These are phyloP conservation scores for Drosophila cardini DNA, from an alignment of 1,140 invertebrate species.

Conservation along the genomic window DNA sequence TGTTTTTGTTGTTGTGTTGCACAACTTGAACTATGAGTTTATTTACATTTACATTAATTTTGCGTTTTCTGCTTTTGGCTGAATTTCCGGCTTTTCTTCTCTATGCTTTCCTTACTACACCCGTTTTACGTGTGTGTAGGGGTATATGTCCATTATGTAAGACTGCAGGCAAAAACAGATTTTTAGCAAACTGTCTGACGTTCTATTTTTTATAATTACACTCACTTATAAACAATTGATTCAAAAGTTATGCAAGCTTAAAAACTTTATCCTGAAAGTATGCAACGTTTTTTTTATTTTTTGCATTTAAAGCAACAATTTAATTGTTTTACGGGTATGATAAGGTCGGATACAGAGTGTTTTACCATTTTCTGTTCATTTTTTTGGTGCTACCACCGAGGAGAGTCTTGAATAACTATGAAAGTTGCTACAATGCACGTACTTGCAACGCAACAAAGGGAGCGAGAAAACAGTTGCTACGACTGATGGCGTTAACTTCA, in stretches of 20 bases:
- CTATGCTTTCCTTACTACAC: background rate
- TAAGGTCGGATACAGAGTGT: too few species aligned
- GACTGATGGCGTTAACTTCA: constrained; percentile 46
- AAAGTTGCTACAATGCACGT: constrained; percentile 27
- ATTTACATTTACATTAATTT: constrained; percentile 64
- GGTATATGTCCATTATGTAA: too few species aligned
- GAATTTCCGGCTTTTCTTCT: constrained; percentile 25
- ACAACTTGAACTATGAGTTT: constrained; percentile 61
- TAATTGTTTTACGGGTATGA: too few species aligned
- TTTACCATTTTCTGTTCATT: constrained; percentile 2
- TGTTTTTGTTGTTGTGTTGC: constrained; percentile 34
- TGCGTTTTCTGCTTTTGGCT: constrained; percentile 26
- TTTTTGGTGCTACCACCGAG: constrained; percentile 23
- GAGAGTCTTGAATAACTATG: constrained; percentile 54
- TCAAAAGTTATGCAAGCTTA: too few species aligned
- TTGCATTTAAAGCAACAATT: too few species aligned
- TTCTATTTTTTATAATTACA: background rate
- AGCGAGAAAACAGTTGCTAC: constrained; percentile 38
- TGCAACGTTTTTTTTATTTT: constrained; percentile 5
- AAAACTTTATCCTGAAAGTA: too few species aligned
- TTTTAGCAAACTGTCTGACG: too few species aligned
- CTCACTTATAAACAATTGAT: background rate
- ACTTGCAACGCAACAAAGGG: constrained; percentile 24
- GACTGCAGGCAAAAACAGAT: too few species aligned
- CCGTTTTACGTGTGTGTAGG: background rate